Conservation (phyloP, 2,888 invertebrate genomes). For the Zelleria hepariella region DNA sequence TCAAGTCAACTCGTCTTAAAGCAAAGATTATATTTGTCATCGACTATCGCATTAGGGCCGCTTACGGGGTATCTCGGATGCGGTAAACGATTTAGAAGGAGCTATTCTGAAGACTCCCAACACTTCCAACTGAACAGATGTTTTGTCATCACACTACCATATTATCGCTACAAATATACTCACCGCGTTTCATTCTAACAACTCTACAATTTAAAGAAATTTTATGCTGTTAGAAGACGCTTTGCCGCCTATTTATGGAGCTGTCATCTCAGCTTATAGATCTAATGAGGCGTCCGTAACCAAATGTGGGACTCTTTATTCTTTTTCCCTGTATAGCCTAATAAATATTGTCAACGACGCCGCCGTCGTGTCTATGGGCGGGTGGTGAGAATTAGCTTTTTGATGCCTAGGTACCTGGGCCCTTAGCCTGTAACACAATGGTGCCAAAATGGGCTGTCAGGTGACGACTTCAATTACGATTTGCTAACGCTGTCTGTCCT, state of each 20-base stretch:
- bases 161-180: conserved; percentile 31
- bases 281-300: conserved; percentile 67
- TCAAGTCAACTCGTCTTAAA: conserved; percentile 61
- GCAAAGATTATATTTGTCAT: conserved; percentile 70
- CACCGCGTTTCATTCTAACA: conserved; percentile 30
- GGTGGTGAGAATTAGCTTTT: too few relatives aligned
- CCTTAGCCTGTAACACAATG: too few relatives aligned
- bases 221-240: conserved; percentile 35
- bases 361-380: too few relatives aligned
- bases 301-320: conserved; percentile 54
- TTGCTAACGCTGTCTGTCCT: too few relatives aligned
- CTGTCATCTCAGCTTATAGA: conserved; percentile 62
- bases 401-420: too few relatives aligned
- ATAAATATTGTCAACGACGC: conserved; percentile 55
- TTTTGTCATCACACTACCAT: conserved; percentile 43
- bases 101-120: conserved; percentile 30
- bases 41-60: conserved; percentile 54
- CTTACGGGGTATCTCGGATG: conserved; percentile 54
- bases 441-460: too few relatives aligned
- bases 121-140: conserved; percentile 46
- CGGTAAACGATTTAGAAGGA: conserved; percentile 51
- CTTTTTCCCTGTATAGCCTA: conserved; percentile 50
- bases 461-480: too few relatives aligned
- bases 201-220: conserved; percentile 39
- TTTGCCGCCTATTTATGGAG: conserved; percentile 55